Base-by-base conservation (phyloP, 2,113 vertebrate species). In the Sinocyclocheilus anshuiensis region DNA sequence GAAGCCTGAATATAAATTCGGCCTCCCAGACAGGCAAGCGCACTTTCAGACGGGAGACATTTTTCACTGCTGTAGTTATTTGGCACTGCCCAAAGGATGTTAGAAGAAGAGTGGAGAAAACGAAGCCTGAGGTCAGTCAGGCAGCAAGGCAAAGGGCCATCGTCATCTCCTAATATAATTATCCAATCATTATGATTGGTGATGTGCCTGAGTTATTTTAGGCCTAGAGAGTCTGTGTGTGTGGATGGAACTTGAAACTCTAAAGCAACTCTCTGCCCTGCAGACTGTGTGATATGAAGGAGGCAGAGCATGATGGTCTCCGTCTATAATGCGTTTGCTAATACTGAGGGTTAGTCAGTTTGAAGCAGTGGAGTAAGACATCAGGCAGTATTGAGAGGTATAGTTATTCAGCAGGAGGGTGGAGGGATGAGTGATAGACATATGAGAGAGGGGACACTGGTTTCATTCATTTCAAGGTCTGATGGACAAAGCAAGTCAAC, bases 91-190 rank as follows among this genome's bases (percentile, higher is more conserved):
- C 42, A 74, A 22, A 85, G 86, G 86, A 84, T 78, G 81, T 78
- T 50, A 39, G 76, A 45, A 18, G 22, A 39, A 75, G 39, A 72
- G 50, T 75, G 80, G 29, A 33, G 59, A 78, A 69, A 29, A 39
- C 12, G 59, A 55, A 65, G 84, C 59, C 59, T 77, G 76, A 1
- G 75, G 59, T 67, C 59, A 55, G 18, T 65, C 39, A 78, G 59
- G 42, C 42, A 50, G 84, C 36, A 33, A 69, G 26, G 76, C 59
- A 86, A 75, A 78, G 61, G 76, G 26, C 50, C 16, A 61, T 72
- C 59, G 76, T 77, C 86, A 72, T 87, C 39, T 87, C 74, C 82
- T 67, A 48, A 79, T 63, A 81, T 78, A 84, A 87, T 87, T 84
- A 85, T 81, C 83, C 67, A 84, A 74, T 81, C 82, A 84, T 24